A percentile compares a stretch with the other conserved stretches of the same genome.
Evolutionary conservation across 2,888 invertebrate genomes (phyloP).

Genomic region (Podotricha telesiphe): DNA sequence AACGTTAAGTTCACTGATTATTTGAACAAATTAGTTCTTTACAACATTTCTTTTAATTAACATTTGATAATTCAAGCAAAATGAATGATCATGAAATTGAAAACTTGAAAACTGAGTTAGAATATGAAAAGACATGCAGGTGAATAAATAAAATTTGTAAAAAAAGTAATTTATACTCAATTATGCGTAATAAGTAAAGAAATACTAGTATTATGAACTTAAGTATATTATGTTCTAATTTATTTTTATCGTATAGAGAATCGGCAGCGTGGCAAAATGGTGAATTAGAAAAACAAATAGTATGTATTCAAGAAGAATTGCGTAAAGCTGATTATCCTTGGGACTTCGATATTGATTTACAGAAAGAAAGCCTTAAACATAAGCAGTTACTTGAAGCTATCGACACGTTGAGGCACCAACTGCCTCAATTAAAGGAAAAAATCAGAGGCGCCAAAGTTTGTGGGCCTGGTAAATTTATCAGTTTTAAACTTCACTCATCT

Average conservation of each 20-base stretch:
- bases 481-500: no score
- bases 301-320: slow-evolving; percentile 72
- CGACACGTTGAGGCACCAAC: slow-evolving; percentile 65
- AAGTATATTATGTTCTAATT: no score
- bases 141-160: slow-evolving; percentile 48
- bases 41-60: not conserved
- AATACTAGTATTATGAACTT: not conserved
- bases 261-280: slow-evolving; percentile 77
- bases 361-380: slow-evolving; percentile 67
- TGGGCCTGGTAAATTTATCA: slow-evolving; percentile 64
- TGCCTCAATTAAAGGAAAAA: slow-evolving; percentile 72
- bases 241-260: slow-evolving; percentile 57
- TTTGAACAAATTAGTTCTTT: not conserved
- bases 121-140: slow-evolving; percentile 78
- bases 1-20: not conserved
- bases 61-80: slow-evolving; percentile 24
- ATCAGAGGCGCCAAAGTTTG: slow-evolving; percentile 77
- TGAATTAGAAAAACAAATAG: slow-evolving; percentile 76
- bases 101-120: slow-evolving; percentile 72
- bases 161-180: not conserved
- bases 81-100: slow-evolving; percentile 79
- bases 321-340: slow-evolving; percentile 70
- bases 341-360: slow-evolving; percentile 72
- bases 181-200: not conserved
- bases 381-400: slow-evolving; percentile 71